Base-by-base conservation (phyloP, 30 jellyfish, hydroid and myxozoan genomes). In the Sanderia malayensis region DNA sequence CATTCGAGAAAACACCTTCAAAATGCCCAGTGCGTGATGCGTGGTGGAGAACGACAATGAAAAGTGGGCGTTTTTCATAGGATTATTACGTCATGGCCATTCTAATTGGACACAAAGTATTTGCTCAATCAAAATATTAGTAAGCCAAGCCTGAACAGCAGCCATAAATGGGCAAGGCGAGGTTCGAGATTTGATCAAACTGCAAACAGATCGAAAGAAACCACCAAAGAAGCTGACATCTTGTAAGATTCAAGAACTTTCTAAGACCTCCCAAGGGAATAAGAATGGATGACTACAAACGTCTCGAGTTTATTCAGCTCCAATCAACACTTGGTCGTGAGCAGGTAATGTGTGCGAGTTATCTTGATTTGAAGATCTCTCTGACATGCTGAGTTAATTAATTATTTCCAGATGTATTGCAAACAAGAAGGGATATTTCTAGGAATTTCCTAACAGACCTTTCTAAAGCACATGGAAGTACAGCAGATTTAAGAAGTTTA, bases 111-210 rank as follows among this genome's bases (percentile, higher is more conserved):
- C 34, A 76, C 33, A 62, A 20, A 9, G 10, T 32, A 45, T 21
- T 61, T 3, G 60, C n/a, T n/a, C n/a, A 28, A 61, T 34, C 53
- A 57, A 29, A 41, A 24, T 22, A 37, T 37, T 37, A 13, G 13
- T 37, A 37, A 37, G 13, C 52, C n/a, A 37, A 6, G 13, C 13
- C 52, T 37, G 13, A 37, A 37, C 52, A 6, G 52, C 33, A 49
- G 46, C 87, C 87, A 76, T 76, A 76, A 76, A 76, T 76, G 87
- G 87, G 55, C 61, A 76, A 63, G 87, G 87, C 87, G 87, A 64
- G 87, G 87, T 27, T 31, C 33, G 15, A n/a, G 32, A 31, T 15
- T 31, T 2, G 70, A 21, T 58, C 32, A 21, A 31, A 20, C 21
- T 58, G 15, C 7, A 31, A 58, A 15, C 70, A 58, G 70, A 27